These are phyloP conservation scores for Noctua fimbriata DNA, from an alignment of 2,888 invertebrate genomes.

Conservation along the genomic window DNA sequence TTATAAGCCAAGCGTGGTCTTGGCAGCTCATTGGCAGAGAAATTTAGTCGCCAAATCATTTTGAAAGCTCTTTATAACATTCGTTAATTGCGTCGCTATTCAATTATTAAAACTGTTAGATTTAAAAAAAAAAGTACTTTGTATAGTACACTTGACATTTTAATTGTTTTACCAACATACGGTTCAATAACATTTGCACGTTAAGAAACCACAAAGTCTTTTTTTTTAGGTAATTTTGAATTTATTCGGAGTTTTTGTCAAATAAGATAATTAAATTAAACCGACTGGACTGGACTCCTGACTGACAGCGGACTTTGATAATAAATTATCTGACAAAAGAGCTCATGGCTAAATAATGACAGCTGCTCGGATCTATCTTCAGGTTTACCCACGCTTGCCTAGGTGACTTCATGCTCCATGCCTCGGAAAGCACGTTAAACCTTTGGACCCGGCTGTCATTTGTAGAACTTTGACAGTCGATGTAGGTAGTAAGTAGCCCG, in stretches of 20 bases:
- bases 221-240: not conserved
- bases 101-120: not conserved
- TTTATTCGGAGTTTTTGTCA: not conserved
- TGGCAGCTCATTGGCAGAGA: constrained; percentile 38
- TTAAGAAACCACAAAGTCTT: not conserved
- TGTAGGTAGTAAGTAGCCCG: not conserved
- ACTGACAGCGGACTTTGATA: not conserved
- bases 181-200: not conserved
- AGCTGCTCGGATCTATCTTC: too few relatives aligned
- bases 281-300: not conserved
- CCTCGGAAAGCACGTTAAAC: too few relatives aligned
- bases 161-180: not conserved
- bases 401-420: too few relatives aligned
- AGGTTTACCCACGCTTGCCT: too few relatives aligned
- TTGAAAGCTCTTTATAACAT: constrained; percentile 8
- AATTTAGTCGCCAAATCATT: constrained; percentile 17
- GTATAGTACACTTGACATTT: not conserved
- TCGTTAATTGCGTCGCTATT: constrained; percentile 5
- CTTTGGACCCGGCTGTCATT: too few relatives aligned
- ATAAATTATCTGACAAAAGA: not conserved
- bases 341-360: too few relatives aligned
- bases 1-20: constrained; percentile 41
- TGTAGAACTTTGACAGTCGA: not conserved
- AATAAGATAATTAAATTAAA: not conserved
- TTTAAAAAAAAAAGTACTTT: not conserved